These are phyloP conservation scores for Acleris sparsana DNA, from an alignment of 2,888 invertebrate genomes.

Conservation along the genomic window DNA sequence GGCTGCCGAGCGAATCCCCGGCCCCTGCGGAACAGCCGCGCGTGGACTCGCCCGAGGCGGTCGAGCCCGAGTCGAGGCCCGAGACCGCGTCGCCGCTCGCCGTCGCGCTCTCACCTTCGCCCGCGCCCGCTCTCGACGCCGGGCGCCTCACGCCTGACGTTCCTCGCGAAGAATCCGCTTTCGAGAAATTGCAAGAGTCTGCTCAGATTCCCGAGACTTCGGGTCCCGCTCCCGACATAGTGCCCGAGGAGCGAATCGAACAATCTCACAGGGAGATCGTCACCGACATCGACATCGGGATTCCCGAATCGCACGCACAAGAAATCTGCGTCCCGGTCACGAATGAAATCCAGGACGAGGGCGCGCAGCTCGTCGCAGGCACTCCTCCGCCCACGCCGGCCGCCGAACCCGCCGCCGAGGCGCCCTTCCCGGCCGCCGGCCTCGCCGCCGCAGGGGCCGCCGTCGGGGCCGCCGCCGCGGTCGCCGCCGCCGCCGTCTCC, in stretches of 20 bases:
- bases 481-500: conserved; percentile 44
- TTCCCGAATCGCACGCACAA: conserved; percentile 71
- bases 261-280: conserved; percentile 56
- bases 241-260: conserved; percentile 56
- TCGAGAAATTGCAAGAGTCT: background rate
- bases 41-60: conserved; percentile 29
- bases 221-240: conserved; percentile 67
- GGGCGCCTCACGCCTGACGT: conserved; percentile 35
- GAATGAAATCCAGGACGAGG: conserved; percentile 65
- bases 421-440: conserved; percentile 52
- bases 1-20: conserved; percentile 23
- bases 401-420: conserved; percentile 46
- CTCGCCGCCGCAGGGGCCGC: conserved; percentile 43
- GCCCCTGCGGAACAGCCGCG: conserved; percentile 34
- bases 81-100: conserved; percentile 10
- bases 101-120: conserved; percentile 1
- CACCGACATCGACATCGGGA: conserved; percentile 71
- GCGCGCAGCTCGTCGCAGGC: conserved; percentile 48
- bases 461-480: conserved; percentile 43
- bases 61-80: conserved; percentile 31
- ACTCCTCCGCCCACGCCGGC: conserved; percentile 51
- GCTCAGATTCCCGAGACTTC: conserved; percentile 30
- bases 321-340: conserved; percentile 79
- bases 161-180: background rate
- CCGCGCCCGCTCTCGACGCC: conserved; percentile 25